Evolutionary conservation across 2,888 invertebrate species (phyloP).

Genomic region (Gymnocheta viridis): DNA sequence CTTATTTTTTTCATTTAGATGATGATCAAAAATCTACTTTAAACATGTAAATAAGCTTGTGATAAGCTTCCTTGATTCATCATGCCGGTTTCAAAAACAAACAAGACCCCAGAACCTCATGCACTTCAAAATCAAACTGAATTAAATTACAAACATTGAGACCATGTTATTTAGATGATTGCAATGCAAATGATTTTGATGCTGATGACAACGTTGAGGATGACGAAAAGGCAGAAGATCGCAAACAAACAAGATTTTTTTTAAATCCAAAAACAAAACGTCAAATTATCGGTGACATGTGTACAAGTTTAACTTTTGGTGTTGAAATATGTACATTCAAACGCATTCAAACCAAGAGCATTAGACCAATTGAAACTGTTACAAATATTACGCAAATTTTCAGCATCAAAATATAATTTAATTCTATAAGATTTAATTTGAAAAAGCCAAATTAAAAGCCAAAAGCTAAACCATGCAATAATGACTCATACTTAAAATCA

Average conservation of each 20-base stretch:
- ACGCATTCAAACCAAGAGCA: not conserved
- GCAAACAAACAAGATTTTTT: constrained; percentile 52
- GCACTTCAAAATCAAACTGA: constrained; percentile 55
- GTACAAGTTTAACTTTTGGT: constrained; percentile 61
- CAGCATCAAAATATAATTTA: constrained; percentile 46
- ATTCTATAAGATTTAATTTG: constrained; percentile 42
- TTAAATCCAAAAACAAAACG: constrained; percentile 18
- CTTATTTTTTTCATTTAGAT: not conserved
- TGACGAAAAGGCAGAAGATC: constrained; percentile 5
- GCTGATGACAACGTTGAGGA: not conserved
- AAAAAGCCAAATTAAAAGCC: not conserved
- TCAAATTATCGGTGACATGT: constrained; percentile 48
- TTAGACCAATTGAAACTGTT: constrained; percentile 10
- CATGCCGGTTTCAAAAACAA: not conserved
- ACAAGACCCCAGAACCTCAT: not conserved
- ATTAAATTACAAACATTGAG: constrained; percentile 46
- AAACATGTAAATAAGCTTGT: too few species aligned
- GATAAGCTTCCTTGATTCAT: too few species aligned
- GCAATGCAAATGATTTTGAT: constrained; percentile 20
- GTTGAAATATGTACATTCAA: constrained; percentile 56
- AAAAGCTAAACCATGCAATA: not conserved
- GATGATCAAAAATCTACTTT: too few species aligned
- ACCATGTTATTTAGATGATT: constrained; percentile 16
- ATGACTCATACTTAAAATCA: constrained; percentile 27
- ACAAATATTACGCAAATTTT: constrained; percentile 60